These are phyloP conservation scores for Eupithecia exiguata DNA, from an alignment of 2,888 invertebrate genomes.

Conservation along the genomic window DNA sequence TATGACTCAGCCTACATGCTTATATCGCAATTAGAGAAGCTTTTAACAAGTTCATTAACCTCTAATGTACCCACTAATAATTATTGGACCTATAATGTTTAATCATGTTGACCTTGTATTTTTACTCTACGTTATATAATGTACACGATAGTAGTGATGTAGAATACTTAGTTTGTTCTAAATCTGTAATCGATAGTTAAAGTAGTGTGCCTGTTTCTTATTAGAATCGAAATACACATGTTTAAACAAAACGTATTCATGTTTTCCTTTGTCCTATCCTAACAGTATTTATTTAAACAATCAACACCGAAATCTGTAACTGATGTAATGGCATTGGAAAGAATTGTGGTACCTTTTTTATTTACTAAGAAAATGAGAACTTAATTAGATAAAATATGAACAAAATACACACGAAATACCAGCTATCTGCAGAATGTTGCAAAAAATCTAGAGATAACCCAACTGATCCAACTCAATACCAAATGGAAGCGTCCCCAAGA, in stretches of 20 bases:
- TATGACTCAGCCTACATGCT: not conserved
- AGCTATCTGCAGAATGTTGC: not conserved
- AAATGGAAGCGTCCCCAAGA: not conserved
- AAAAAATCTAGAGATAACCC: not conserved
- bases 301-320: not conserved
- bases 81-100: not conserved
- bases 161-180: not conserved
- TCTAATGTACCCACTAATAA: not conserved
- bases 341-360: not conserved
- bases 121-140: not conserved
- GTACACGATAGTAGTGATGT: not conserved
- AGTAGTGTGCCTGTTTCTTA: not conserved
- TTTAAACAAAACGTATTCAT: not conserved
- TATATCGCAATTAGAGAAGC: not conserved
- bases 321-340: not conserved
- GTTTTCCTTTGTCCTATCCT: not conserved
- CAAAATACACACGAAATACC: not conserved
- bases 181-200: not conserved
- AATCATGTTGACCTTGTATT: not conserved
- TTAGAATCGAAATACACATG: not conserved
- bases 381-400: not conserved
- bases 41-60: not conserved
- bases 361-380: not conserved
- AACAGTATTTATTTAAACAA: not conserved
- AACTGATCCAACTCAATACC: not conserved